phyloP scores from a whole-genome alignment of 30 jellyfish, hydroid and myxozoan species.

The Aurelia sp. region DNA sequence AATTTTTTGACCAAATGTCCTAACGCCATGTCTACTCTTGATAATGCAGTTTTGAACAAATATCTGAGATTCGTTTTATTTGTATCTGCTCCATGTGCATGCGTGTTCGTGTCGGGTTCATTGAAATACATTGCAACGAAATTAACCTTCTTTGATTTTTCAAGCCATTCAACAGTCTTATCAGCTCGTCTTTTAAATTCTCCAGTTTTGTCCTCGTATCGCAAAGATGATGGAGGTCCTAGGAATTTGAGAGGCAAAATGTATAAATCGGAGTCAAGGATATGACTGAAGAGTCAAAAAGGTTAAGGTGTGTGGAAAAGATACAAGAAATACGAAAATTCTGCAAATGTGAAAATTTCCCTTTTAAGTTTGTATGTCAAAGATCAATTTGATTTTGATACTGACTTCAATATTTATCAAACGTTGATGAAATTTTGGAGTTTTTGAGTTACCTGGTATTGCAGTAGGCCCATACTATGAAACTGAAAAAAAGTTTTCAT shows the following conservation, averaged over 20 bases:
- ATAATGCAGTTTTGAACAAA: slow-evolving; percentile 45
- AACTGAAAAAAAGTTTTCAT: too few relatives aligned
- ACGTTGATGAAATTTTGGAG: too few relatives aligned
- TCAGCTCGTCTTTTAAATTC: slow-evolving; percentile 53
- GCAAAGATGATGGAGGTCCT: slow-evolving; percentile 31
- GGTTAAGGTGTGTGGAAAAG: too few relatives aligned
- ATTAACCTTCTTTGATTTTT: slow-evolving; percentile 48
- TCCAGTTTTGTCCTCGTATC: slow-evolving; percentile 6
- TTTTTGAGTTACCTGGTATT: too few relatives aligned
- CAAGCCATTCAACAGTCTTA: slow-evolving; percentile 67
- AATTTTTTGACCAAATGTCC: slow-evolving; percentile 51
- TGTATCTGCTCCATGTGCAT: slow-evolving; percentile 70
- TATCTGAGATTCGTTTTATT: slow-evolving; percentile 10
- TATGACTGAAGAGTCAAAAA: too few relatives aligned
- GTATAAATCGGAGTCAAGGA: too few relatives aligned
- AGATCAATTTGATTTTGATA: too few relatives aligned
- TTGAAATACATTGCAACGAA: slow-evolving; percentile 80
- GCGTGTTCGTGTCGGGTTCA: slow-evolving; percentile 75
- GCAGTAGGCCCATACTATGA: too few relatives aligned
- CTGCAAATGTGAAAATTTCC: too few relatives aligned
- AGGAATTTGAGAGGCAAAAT: neutral
- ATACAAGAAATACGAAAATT: too few relatives aligned
- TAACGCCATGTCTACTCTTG: slow-evolving; percentile 47
- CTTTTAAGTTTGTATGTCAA: too few relatives aligned
- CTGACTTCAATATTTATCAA: too few relatives aligned